Evolutionary conservation across 1,140 invertebrate genomes (phyloP).

Genomic region (Papilio helenus): DNA sequence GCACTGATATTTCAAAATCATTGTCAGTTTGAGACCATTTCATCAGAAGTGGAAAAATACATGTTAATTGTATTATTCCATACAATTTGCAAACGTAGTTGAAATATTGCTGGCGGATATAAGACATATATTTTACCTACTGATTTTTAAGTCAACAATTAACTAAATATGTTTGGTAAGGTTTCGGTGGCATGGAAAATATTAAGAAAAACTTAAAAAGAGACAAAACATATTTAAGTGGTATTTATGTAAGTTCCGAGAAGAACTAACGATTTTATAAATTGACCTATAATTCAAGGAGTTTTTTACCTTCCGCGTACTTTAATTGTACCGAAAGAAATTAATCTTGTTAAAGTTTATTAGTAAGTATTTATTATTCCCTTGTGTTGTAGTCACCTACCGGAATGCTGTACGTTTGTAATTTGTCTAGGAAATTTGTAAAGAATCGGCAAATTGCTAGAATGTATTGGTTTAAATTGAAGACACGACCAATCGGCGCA

Average conservation of each 20-base stretch:
- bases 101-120: too few species aligned
- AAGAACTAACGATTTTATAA: neutral
- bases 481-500: too few species aligned
- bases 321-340: constrained; percentile 4
- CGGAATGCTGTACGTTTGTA: too few species aligned
- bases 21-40: neutral
- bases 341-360: constrained; percentile 11
- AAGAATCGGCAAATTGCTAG: too few species aligned
- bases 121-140: too few species aligned
- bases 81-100: too few species aligned
- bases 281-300: constrained; percentile 21
- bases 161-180: too few species aligned
- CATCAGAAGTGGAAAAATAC: neutral
- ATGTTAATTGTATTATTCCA: neutral
- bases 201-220: neutral
- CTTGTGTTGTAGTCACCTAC: too few species aligned
- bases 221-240: too few species aligned
- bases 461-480: too few species aligned
- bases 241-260: neutral
- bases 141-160: too few species aligned
- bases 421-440: too few species aligned
- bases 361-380: neutral
- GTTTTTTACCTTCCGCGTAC: neutral
- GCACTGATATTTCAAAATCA: neutral
- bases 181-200: neutral